Evolutionary conservation across 1,140 invertebrate species (phyloP).

Genomic region (Sycophaga agraensis): DNA sequence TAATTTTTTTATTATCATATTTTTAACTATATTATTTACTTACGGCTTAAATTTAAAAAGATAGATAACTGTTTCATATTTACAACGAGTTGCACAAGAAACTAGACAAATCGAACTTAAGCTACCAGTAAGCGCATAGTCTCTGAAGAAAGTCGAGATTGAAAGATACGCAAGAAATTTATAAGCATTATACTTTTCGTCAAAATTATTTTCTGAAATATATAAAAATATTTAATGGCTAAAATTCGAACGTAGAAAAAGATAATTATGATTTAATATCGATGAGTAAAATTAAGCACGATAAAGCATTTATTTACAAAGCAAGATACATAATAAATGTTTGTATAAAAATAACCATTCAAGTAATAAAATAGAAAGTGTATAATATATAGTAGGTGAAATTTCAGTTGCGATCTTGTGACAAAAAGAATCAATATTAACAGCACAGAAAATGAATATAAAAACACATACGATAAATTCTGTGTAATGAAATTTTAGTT

Average conservation of each 20-base stretch:
- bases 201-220: not conserved
- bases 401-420: conserved; percentile 10
- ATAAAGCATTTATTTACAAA: conserved; percentile 32
- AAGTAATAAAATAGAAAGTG: conserved; percentile 8
- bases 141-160: conserved; percentile 27
- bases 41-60: no score
- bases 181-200: conserved; percentile 15
- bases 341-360: conserved; percentile 13
- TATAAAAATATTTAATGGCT: conserved; percentile 1
- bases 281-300: conserved; percentile 21
- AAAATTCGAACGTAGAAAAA: conserved; percentile 11
- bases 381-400: conserved; percentile 9
- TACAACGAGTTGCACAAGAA: no score
- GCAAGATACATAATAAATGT: conserved; percentile 5
- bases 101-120: conserved; percentile 19
- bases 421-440: conserved; percentile 17
- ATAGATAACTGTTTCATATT: no score
- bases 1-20: no score
- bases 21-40: no score
- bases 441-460: conserved; percentile 17
- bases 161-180: conserved; percentile 19
- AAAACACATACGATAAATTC: conserved; percentile 7
- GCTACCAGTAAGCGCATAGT: conserved; percentile 24
- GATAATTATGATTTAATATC: not conserved
- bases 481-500: conserved; percentile 11